Conservation (phyloP, 1,140 invertebrate genomes). For the Heliconius hermathena region DNA sequence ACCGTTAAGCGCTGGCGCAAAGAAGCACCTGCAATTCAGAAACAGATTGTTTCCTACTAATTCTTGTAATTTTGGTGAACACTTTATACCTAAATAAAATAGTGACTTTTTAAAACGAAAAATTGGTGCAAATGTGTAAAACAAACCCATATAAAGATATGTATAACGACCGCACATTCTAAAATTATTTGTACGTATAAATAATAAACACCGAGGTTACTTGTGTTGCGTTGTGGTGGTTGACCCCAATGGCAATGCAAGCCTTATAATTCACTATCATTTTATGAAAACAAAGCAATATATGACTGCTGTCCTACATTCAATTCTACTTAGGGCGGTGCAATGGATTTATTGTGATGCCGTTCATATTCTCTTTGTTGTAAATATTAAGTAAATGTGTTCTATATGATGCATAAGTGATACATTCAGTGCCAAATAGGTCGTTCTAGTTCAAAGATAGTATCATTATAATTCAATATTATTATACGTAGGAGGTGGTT, state of each 20-base stretch:
- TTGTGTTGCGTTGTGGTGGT: conserved; percentile 28
- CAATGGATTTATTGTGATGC: conserved; percentile 38
- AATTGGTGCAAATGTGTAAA: not conserved
- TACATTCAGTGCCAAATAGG: not conserved
- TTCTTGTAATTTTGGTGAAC: not conserved
- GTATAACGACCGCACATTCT: not conserved
- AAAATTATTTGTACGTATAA: conserved; percentile 15
- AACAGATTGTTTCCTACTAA: not conserved
- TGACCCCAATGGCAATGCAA: conserved; percentile 63
- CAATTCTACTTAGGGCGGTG: conserved; percentile 24
- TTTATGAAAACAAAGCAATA: conserved; percentile 42
- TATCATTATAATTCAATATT: not conserved
- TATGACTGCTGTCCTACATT: conserved; percentile 39
- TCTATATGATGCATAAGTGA: not conserved
- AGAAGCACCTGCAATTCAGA: not conserved
- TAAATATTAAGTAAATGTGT: conserved; percentile 21
- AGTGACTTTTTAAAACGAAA: not conserved
- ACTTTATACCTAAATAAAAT: not conserved
- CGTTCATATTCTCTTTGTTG: conserved; percentile 17
- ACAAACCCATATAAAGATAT: not conserved
- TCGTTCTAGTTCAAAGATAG: not conserved
- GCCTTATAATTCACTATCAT: conserved; percentile 48
- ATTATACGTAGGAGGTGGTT: not conserved
- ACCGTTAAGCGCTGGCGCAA: not conserved
- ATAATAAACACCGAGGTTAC: conserved; percentile 24